A percentile compares a stretch with the other conserved stretches of the same genome.
Evolutionary conservation across 2,113 vertebrate species (phyloP).

Genomic region (Motacilla tschutschensis): DNA sequence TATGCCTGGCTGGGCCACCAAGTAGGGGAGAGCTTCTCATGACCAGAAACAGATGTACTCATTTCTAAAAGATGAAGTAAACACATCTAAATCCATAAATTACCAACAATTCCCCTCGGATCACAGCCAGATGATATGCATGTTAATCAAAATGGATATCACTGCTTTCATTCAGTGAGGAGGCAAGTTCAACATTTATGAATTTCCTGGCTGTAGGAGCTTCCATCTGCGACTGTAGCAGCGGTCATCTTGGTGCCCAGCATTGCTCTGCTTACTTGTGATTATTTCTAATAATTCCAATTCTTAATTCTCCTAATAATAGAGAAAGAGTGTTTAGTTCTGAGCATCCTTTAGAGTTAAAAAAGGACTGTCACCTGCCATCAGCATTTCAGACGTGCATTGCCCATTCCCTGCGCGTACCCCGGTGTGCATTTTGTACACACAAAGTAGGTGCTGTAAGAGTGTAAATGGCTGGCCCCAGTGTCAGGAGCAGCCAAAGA

Average conservation of each 20-base stretch:
- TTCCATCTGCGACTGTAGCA: background rate
- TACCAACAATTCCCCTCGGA: background rate
- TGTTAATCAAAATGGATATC: constrained; percentile 2
- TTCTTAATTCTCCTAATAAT: background rate
- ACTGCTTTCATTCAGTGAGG: background rate
- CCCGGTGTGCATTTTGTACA: background rate
- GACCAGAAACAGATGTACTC: background rate
- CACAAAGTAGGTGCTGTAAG: background rate
- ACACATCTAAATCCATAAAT: constrained; percentile 4
- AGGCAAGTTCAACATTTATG: background rate
- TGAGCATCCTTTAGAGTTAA: background rate
- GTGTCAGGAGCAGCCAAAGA: background rate
- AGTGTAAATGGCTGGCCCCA: background rate
- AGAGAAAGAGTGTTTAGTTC: background rate
- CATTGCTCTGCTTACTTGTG: background rate
- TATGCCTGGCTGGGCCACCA: background rate
- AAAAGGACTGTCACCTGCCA: background rate
- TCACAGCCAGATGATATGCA: background rate
- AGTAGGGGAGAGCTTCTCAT: background rate
- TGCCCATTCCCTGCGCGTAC: background rate
- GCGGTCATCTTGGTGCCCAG: background rate
- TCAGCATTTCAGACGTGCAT: background rate
- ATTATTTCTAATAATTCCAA: background rate
- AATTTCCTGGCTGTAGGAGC: background rate
- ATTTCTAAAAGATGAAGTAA: background rate